Percentiles rank a stretch among this genome's conserved stretches.
Evolutionary conservation across 1,140 invertebrate species (phyloP).

Genomic region (Riptortus pedestris): DNA sequence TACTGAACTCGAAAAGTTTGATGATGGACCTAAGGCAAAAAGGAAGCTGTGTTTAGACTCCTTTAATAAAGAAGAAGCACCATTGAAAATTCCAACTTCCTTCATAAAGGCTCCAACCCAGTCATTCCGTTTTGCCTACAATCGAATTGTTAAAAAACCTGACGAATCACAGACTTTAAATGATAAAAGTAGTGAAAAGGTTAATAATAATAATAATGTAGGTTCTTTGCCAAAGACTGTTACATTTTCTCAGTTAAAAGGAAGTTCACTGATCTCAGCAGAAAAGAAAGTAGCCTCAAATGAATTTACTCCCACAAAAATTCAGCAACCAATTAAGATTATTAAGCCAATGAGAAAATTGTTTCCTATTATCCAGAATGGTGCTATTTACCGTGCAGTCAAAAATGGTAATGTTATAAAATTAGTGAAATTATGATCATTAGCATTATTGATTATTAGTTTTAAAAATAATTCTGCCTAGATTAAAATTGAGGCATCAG

Average conservation of each 20-base stretch:
- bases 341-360: background rate
- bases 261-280: background rate
- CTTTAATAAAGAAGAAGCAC: background rate
- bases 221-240: background rate
- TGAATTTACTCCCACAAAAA: background rate
- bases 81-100: background rate
- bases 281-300: background rate
- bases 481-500: too few species aligned
- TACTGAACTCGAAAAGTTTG: constrained; percentile 8
- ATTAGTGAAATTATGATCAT: constrained; percentile 4
- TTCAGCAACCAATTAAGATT: constrained; percentile 2
- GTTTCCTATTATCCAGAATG: background rate
- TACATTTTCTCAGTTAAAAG: background rate
- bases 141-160: constrained; percentile 2
- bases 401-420: constrained; percentile 15
- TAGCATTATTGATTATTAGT: too few species aligned
- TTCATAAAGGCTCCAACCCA: constrained; percentile 15
- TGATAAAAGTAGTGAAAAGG: too few species aligned
- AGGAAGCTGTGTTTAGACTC: background rate
- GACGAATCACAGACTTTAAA: background rate
- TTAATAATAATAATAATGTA: background rate
- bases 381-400: background rate
- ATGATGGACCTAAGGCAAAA: constrained; percentile 5
- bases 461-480: too few species aligned
- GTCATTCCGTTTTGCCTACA: constrained; percentile 5